Base-by-base conservation (phyloP, 1,140 invertebrate genomes). In the Papilio glaucus region DNA sequence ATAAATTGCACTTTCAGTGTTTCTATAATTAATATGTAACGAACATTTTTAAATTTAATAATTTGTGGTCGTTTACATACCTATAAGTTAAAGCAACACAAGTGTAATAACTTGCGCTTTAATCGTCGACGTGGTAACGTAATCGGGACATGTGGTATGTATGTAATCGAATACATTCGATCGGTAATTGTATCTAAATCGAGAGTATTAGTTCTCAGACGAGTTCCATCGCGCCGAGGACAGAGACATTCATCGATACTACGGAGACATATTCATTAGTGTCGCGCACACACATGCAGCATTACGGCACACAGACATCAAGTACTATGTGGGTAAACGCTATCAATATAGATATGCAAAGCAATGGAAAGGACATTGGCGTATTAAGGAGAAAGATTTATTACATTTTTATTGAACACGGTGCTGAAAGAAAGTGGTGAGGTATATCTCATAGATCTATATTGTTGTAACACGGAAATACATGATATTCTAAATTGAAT, bases 201-300 rank as follows among this genome's bases (percentile, higher is more conserved):
- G 86, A 80, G 79, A 75, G 75, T 86, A 87, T 87, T 87, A 85
- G 85, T 85, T 81, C 71, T 81, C 62, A 74, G 77, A 77, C 74
- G 74, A 79, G 81, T 83, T 79, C 69, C 76, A 78, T 81, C 75
- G 76, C 42, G 65, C 39, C 39, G 73, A 49, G 73, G 61, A 69
- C 75, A 72, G 74, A 83, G 74, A 83, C 84, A 85, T 86, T 83
- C 83, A 83, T 88, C 81, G 79, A 79, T 77, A 70, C 63, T 77
- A 69, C 53, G 78, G 85, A 87, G 84, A 90, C 83, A 87, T 79
- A 81, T 89, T 89, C 86, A 89, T 90, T 90, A 88, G 84, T 79
- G 71, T 61, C 78, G 77, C 78, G 60, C 82, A 77, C 76, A 79
- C 77, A 71, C 37, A 38, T 10, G 15, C 49, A 73, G 21, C 45